phyloP scores from a whole-genome alignment of 1,140 invertebrate genomes.

The Atopsyche davidsoni region DNA sequence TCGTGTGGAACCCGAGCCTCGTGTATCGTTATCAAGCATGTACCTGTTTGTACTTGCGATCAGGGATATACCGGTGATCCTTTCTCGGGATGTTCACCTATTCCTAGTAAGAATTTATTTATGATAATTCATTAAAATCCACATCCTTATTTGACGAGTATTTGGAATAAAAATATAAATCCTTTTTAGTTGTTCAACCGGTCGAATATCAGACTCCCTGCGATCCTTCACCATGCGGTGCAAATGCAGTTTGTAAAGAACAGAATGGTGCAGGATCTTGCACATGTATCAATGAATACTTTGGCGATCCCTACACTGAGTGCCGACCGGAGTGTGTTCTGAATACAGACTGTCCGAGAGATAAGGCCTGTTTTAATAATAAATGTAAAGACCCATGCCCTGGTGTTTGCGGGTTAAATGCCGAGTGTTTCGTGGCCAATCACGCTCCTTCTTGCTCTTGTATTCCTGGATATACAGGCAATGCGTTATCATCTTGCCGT shows the following conservation, averaged over 20 bases:
- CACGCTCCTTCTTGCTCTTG: conserved; percentile 66
- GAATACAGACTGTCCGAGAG: conserved; percentile 59
- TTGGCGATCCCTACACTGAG: conserved; percentile 65
- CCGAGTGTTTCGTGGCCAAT: conserved; percentile 61
- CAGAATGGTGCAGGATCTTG: conserved; percentile 63
- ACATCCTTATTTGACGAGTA: not conserved
- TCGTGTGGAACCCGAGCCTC: conserved; percentile 52
- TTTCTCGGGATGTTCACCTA: conserved; percentile 58
- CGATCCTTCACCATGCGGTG: conserved; percentile 66
- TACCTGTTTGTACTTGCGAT: conserved; percentile 55
- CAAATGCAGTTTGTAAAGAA: conserved; percentile 75
- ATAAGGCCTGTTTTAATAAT: conserved; percentile 57
- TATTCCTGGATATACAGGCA: conserved; percentile 60
- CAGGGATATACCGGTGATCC: conserved; percentile 67
- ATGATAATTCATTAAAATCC: not conserved
- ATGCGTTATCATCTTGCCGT: conserved; percentile 60
- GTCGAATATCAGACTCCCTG: conserved; percentile 52
- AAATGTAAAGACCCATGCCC: conserved; percentile 61
- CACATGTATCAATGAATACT: conserved; percentile 62
- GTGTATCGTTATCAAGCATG: conserved; percentile 48
- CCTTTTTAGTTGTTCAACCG: conserved; percentile 42
- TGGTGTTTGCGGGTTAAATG: conserved; percentile 58
- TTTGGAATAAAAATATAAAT: not conserved
- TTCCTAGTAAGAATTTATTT: conserved; percentile 43
- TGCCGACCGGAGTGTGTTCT: conserved; percentile 70